These are phyloP conservation scores for Sigmodon hispidus DNA, from an alignment of 2,113 vertebrate species.

Conservation along the genomic window DNA sequence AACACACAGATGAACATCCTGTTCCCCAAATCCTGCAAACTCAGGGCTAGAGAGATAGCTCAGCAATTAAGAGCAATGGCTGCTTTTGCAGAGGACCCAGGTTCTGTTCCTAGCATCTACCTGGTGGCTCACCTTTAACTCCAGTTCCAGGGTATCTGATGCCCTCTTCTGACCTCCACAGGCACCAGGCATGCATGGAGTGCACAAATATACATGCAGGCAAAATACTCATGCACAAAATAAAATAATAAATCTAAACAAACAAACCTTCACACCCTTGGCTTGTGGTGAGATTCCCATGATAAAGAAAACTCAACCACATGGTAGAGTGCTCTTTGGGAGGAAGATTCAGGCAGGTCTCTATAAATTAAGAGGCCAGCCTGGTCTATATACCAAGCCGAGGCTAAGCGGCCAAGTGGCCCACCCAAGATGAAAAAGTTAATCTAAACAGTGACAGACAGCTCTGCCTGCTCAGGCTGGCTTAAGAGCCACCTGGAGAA, in stretches of 20 bases:
- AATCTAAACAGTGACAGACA: not conserved
- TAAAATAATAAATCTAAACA: not conserved
- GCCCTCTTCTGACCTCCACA: not conserved
- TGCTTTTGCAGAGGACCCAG: not conserved
- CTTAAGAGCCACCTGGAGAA: not conserved
- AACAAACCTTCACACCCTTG: not conserved
- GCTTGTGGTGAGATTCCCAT: not conserved
- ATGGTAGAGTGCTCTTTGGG: not conserved
- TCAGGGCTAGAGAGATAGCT: not conserved
- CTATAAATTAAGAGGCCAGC: not conserved
- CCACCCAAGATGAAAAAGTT: not conserved
- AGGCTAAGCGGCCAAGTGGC: not conserved
- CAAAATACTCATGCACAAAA: not conserved
- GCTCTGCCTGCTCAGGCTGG: not conserved
- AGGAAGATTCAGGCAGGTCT: not conserved
- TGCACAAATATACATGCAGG: not conserved
- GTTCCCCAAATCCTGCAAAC: not conserved
- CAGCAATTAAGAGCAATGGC: not conserved
- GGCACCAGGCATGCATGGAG: not conserved
- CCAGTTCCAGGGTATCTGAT: not conserved
- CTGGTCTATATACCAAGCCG: not conserved
- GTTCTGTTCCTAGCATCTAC: not conserved
- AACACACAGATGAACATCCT: not conserved
- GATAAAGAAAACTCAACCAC: constrained; percentile 17
- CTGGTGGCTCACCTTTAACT: not conserved